Evolutionary conservation across 53 echinoderm and acorn worm genomes (phyloP), one percentile per base, ranked within the genome.

Genomic region (Paracentrotus lividus): DNA sequence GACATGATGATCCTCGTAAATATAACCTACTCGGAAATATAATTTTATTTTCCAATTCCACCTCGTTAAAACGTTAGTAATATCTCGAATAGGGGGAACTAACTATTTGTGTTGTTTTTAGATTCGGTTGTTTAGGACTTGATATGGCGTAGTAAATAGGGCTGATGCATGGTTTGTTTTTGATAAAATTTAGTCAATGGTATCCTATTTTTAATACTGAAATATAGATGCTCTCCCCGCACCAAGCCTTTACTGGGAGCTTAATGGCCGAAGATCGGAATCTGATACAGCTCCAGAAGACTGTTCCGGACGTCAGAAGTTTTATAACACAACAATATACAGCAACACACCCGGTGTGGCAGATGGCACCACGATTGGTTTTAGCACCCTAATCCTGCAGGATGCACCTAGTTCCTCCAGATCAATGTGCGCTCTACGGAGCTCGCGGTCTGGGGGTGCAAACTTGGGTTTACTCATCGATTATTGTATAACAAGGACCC

Each of bases 341-440:
- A 51, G 21, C 76, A 52, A 36, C 53, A 58, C n/a, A 16, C 27
- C n/a, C 1, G 75, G 53, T 31, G 77, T 76, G 5, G 4, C 65
- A 36, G 75, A 91, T 40, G 91, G 91, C 31, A 16, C 26, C 32
- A 52, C 76, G 33, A 76, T 52, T 76, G 29, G 21, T 1, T n/a
- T n/a, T n/a, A 91, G 91, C 77, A 91, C 75, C 4, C 77, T 91
- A 1, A 31, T 91, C 0, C 91, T 91, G 36, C 43, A 72, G 29
- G 75, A 91, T 15, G 91, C 27, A 0, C 91, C 91, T 1, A 51
- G 75, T 36, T 91, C 91, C 21, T 91, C 91, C 52, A 72, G 91
- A 52, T 24, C 32, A 21, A 33, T 18, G 21, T 91, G 91, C 55
- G 91, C 91, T 21, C 43, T 91, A 27, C 91, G 91, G 85, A 85